Evolutionary conservation across 2,113 vertebrate genomes (phyloP).

Genomic region (Elachura formosa): DNA sequence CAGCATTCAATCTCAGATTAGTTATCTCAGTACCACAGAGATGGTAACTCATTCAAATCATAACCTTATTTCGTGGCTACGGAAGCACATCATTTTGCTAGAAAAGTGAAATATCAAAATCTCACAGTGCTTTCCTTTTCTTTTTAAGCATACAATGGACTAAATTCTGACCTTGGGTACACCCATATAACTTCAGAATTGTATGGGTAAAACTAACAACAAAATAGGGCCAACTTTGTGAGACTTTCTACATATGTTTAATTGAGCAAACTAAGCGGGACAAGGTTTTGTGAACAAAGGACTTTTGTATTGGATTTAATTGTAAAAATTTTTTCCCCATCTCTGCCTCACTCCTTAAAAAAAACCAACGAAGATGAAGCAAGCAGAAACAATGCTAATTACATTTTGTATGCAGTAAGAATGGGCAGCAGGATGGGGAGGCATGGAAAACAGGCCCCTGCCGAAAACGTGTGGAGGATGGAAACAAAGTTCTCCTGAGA

Average conservation of each 20-base stretch:
- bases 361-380: not conserved
- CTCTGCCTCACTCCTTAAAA: not conserved
- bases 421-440: slow-evolving; percentile 48
- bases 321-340: not conserved
- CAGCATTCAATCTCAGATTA: not conserved
- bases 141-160: not conserved
- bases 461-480: slow-evolving; percentile 23
- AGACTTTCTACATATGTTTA: not conserved
- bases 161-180: slow-evolving; percentile 22
- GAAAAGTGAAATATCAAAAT: not conserved
- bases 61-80: not conserved
- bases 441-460: slow-evolving; percentile 49
- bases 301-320: slow-evolving; percentile 27
- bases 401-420: slow-evolving; percentile 47
- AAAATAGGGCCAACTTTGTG: not conserved
- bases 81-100: not conserved
- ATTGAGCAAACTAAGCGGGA: slow-evolving; percentile 1
- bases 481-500: slow-evolving; percentile 64
- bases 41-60: not conserved
- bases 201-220: not conserved
- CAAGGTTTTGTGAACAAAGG: slow-evolving; percentile 8
- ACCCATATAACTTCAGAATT: not conserved
- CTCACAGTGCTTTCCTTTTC: not conserved
- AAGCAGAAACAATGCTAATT: slow-evolving; percentile 59
- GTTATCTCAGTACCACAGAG: not conserved